These are phyloP conservation scores for Luehdorfia chinensis DNA, from an alignment of 1,140 invertebrate genomes.

Conservation along the genomic window DNA sequence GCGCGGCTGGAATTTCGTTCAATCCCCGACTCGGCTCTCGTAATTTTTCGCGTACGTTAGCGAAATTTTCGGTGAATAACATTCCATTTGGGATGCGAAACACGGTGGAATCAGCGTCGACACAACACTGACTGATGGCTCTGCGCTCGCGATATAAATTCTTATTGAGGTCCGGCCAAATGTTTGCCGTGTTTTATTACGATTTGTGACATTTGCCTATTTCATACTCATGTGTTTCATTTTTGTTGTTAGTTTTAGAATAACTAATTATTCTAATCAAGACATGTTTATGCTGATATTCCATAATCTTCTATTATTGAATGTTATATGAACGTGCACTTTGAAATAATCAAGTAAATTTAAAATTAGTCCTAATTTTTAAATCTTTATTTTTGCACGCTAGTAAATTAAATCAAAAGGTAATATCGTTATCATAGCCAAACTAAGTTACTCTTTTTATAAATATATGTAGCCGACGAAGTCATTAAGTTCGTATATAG, in stretches of 20 bases:
- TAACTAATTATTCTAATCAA: too few species aligned
- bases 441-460: too few species aligned
- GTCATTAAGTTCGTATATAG: constrained; percentile 39
- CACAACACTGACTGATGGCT: constrained; percentile 69
- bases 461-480: constrained; percentile 22
- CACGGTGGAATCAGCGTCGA: constrained; percentile 71
- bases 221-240: not conserved
- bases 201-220: constrained; percentile 5
- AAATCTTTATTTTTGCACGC: too few species aligned
- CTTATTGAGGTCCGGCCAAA: constrained; percentile 29
- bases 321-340: too few species aligned
- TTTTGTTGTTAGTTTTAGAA: too few species aligned
- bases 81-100: constrained; percentile 73
- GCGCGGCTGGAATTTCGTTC: constrained; percentile 67
- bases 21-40: constrained; percentile 59
- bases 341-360: too few species aligned
- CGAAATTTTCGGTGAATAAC: constrained; percentile 71
- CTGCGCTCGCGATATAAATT: constrained; percentile 63
- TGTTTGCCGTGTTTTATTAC: constrained; percentile 14
- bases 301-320: not conserved
- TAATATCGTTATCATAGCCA: too few species aligned
- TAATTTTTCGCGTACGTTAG: constrained; percentile 72
- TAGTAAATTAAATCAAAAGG: too few species aligned
- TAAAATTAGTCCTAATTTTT: too few species aligned
- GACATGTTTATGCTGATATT: too few species aligned